Evolutionary conservation across 2,888 invertebrate genomes (phyloP), one percentile per base, ranked within the genome.

Genomic region (Neocrepidodera transversa): DNA sequence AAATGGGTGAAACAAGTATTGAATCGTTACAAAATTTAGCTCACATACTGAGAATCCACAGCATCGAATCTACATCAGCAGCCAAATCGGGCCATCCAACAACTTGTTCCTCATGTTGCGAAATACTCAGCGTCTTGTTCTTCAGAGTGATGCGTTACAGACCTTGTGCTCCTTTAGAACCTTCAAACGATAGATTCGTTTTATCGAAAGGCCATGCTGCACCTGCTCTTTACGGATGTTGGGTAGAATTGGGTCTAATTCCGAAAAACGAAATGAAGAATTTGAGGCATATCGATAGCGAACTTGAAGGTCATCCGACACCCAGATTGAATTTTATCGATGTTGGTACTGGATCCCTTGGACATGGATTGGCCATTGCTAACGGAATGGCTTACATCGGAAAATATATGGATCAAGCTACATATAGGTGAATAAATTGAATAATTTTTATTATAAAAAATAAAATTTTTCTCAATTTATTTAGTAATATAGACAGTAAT

Each of bases 141-240:
- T 99, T 97, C 87, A 87, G 97, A 80, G 93, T 93, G 26, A 95
- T 99, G 97, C 86, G 89, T 47, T 95, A 97, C 86, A 93, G 93
- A 78, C 80, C 93, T 40, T 86, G 88, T 10, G 87, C 87, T 28
- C 98, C 99, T 0, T 86, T 87, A 60, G 91, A 94, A 80, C 84
- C 93, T 13, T 90, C 91, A 62, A 95, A 92, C 74, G 99, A 99
- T 84, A 86, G 99, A 69, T 95, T 99, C 78, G 86, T 99, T 58
- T 84, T 99, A 45, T 99, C 98, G 66, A 99, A 99, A 83, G 98
- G 98, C 58, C 98, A 99, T 82, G 97, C 98, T 11, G 97, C 97
- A 16, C 98, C 98, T 1, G 95, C 98, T 78, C 85, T 99, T 28
- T 99, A 99, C 81, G 97, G 97, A 58, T 98, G 97, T 10, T 99